Base-by-base conservation (phyloP, 2,888 invertebrate genomes). In the Hypercompe scribonia region DNA sequence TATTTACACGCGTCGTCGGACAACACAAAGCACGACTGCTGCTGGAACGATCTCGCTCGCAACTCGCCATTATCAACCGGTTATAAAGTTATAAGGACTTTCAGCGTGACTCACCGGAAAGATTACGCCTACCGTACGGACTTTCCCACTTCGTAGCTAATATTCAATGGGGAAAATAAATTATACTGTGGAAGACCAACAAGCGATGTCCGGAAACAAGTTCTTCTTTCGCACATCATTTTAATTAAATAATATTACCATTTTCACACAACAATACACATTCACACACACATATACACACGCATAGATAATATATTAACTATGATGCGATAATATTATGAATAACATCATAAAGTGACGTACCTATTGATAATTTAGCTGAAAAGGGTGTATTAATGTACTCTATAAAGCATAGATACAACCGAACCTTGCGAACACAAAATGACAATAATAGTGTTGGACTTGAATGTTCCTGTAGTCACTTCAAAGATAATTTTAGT, bases 21-120 rank as follows among this genome's bases (percentile, higher is more conserved):
- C 54, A 61, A 24, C 28, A 69, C 69, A 54, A 39, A 58, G 28
- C 42, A 33, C 68, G 36, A 58, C 39, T 28, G 69, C 34, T 39
- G 24, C 36, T 39, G 18, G 31, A 39, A 61, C 69, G 31, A 61
- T 39, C 69, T 69, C 31, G 61, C 18, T 31, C 15, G 61, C 58
- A 24, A 39, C 58, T 50, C 63, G 46, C 70, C 36, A 15, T 28
- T 36, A 36, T 36, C 10, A 54, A 11, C 65, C 50, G 36, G 50
- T 70, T 28, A 0, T 28, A 65, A 36, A 64, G 11, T 36, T 36
- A 65, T 65, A 70, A 70, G 15, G 31, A 33, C 50, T 54, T 39
- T 31, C 65, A 46, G 64, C 15, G 68, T 77, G 76, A 81, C 70
- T 78, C 83, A 81, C 74, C 67, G 69, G 33, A 50, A 63, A 39